phyloP scores from a whole-genome alignment of 2,113 vertebrate species.

The Pterophyllum scalare region DNA sequence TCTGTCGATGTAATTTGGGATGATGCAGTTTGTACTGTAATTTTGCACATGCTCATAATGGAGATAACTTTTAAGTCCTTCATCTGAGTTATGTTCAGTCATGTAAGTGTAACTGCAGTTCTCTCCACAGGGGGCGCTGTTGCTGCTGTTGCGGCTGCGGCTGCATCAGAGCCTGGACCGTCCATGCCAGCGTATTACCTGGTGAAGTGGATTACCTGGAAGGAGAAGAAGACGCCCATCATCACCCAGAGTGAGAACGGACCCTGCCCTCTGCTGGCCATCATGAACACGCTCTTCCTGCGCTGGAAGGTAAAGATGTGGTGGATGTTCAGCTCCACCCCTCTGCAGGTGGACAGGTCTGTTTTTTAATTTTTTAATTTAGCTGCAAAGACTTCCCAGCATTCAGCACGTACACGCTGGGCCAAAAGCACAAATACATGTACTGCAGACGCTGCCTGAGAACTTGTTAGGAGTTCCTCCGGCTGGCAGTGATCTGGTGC shows the following conservation, averaged over 20 bases:
- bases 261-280: slow-evolving; percentile 93
- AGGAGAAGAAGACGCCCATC: slow-evolving; percentile 88
- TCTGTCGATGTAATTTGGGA: neutral
- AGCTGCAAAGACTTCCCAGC: too few species aligned
- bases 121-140: slow-evolving; percentile 43
- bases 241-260: slow-evolving; percentile 92
- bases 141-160: neutral
- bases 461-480: neutral
- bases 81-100: neutral
- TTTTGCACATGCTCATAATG: too few species aligned
- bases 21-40: neutral
- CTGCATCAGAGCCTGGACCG: neutral
- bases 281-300: slow-evolving; percentile 92
- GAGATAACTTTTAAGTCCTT: neutral
- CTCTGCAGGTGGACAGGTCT: neutral
- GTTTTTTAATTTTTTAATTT: too few species aligned
- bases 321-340: neutral
- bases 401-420: too few species aligned
- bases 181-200: slow-evolving; percentile 83
- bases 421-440: too few species aligned
- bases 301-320: slow-evolving; percentile 88
- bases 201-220: slow-evolving; percentile 96
- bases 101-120: neutral
- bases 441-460: neutral
- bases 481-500: neutral